Percentiles rank a stretch among this genome's conserved stretches.
Evolutionary conservation across 2,888 invertebrate species (phyloP).

Genomic region (Drosophila tanythrix): DNA sequence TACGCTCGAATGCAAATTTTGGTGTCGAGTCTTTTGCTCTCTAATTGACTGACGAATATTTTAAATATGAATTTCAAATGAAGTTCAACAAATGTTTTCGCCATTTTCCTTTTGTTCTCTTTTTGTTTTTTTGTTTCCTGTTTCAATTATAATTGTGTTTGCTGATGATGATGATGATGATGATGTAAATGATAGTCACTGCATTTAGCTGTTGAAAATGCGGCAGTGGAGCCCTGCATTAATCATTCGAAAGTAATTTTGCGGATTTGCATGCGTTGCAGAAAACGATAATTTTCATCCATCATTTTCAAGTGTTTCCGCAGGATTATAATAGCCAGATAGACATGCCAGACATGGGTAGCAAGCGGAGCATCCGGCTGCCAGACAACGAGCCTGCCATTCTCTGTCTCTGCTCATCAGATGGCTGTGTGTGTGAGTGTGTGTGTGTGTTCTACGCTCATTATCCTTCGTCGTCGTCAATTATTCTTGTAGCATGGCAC

Average conservation of each 20-base stretch:
- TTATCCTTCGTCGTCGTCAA: constrained; percentile 77
- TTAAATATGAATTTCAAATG: constrained; percentile 79
- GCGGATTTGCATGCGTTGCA: constrained; percentile 80
- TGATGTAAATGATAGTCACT: constrained; percentile 33
- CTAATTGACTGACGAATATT: constrained; percentile 80
- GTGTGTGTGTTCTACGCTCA: constrained; percentile 55
- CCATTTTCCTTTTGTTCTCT: background rate
- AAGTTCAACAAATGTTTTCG: constrained; percentile 55
- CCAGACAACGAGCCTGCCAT: constrained; percentile 11
- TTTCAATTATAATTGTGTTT: constrained; percentile 27
- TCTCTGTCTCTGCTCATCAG: background rate
- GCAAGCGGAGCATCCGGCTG: constrained; percentile 27
- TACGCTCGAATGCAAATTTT: constrained; percentile 77
- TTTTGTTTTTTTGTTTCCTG: background rate
- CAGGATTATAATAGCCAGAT: constrained; percentile 74
- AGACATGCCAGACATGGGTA: constrained; percentile 21
- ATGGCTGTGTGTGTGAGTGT: constrained; percentile 12
- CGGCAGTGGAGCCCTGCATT: constrained; percentile 59
- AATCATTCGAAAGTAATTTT: constrained; percentile 80
- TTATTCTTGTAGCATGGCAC: constrained; percentile 72
- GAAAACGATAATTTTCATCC: constrained; percentile 80
- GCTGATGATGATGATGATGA: constrained; percentile 20
- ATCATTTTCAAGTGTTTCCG: constrained; percentile 81
- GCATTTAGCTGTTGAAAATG: constrained; percentile 49
- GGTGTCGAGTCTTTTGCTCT: constrained; percentile 76